Evolutionary conservation across 2,888 invertebrate species (phyloP), one percentile per base, ranked within the genome.

Genomic region (Boloria euphrosyne): DNA sequence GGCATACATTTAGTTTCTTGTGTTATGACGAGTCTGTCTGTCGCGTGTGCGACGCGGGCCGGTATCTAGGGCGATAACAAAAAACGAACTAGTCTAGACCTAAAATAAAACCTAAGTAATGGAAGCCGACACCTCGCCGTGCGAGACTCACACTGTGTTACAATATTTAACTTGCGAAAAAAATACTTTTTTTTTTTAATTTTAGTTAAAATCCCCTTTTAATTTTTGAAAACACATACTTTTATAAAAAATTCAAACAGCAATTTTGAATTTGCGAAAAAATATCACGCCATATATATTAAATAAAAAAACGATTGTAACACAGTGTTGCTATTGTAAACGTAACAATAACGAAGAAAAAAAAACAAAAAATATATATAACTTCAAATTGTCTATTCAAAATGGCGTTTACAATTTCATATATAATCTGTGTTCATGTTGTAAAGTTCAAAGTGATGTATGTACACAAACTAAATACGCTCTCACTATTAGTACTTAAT

Each of bases 71-170:
- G 55, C 27, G 27, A 57, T 22, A 57, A 57, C 46, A 57, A 57
- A 22, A 14, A 57, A 44, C 27, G 13, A 16, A 17, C 38, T 53
- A 59, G 46, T 61, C 54, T 59, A 65, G 7, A 54, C 44, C 59
- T 59, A 65, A 62, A 60, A n/a, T 62, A 62, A 62, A 18, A 59
- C 43, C 65, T 70, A 70, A 67, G 27, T 62, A 65, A 60, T 70
- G 69, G 69, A 69, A 69, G 67, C 67, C 69, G 66, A 59, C 53
- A 62, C 62, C 62, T 16, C 64, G 61, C 57, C 67, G 27, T 63
- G 46, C 43, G 14, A 13, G 38, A 31, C 59, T 6, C 18, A 17
- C 52, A n/a, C 51, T 43, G 18, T 65, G 58, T 58, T 57, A 46
- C 57, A 17, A 57, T 49, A 38, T 7, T n/a, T 10, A 38, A 38